These are phyloP conservation scores for Temnothorax ravouxi DNA, from an alignment of 2,888 invertebrate genomes.

Conservation along the genomic window DNA sequence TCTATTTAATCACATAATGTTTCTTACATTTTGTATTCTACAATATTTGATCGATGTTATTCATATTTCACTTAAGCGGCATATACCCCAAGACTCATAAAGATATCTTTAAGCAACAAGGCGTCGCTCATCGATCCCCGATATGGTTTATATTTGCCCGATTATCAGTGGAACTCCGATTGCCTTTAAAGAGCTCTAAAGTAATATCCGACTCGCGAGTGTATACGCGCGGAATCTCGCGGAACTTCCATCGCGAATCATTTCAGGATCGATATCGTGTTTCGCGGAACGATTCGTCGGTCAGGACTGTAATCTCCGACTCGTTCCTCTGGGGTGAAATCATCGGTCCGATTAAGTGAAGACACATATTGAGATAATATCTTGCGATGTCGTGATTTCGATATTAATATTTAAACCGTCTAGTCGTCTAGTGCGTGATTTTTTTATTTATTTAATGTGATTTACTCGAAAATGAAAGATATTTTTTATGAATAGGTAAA, in stretches of 20 bases:
- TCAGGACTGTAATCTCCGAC: constrained; percentile 19
- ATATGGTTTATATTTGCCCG: constrained; percentile 67
- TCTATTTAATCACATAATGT: not conserved
- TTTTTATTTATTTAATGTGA: not conserved
- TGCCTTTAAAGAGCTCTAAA: constrained; percentile 62
- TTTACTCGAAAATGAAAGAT: not conserved
- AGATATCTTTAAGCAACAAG: constrained; percentile 50
- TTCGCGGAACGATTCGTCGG: not conserved
- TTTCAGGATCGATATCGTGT: constrained; percentile 25
- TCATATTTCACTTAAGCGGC: not conserved
- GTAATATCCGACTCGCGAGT: constrained; percentile 45
- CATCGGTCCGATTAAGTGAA: not conserved
- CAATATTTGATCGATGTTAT: not conserved
- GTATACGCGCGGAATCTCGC: not conserved
- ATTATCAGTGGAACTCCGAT: constrained; percentile 56
- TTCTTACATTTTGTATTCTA: not conserved
- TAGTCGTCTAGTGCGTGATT: not conserved
- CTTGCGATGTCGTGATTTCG: not conserved
- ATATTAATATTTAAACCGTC: constrained; percentile 5
- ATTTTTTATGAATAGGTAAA: not conserved
- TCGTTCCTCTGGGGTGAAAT: not conserved
- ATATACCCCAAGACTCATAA: constrained; percentile 20
- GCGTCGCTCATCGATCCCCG: constrained; percentile 62
- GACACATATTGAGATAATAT: constrained; percentile 10
- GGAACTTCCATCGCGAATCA: constrained; percentile 7